These are phyloP conservation scores for Eilema caniola DNA, from an alignment of 2,888 invertebrate genomes.

Conservation along the genomic window DNA sequence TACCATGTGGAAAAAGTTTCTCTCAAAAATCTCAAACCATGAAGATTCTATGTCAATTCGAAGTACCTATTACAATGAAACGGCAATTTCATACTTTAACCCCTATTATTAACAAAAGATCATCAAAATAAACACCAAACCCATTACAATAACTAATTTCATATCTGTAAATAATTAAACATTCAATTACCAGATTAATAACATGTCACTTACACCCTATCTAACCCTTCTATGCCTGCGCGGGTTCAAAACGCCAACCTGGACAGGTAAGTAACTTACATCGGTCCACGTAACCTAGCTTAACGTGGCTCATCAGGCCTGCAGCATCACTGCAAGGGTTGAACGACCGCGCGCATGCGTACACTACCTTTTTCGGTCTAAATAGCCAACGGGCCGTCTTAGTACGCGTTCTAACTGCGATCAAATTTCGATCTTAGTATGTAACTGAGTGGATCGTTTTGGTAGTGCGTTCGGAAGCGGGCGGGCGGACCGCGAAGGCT, in stretches of 20 bases:
- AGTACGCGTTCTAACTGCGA: constrained; percentile 79
- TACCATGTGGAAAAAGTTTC: too few species aligned
- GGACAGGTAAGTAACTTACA: constrained; percentile 44
- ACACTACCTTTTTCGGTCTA: constrained; percentile 64
- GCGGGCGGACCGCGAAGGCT: constrained; percentile 39
- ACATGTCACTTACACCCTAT: constrained; percentile 15
- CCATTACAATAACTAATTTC: constrained; percentile 17
- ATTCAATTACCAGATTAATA: constrained; percentile 30
- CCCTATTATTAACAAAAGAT: not conserved
- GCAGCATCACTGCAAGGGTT: constrained; percentile 79
- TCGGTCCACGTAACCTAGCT: constrained; percentile 52
- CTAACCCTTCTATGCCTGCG: constrained; percentile 10
- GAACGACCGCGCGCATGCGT: constrained; percentile 80
- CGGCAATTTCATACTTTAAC: too few species aligned
- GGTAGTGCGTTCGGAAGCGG: constrained; percentile 59
- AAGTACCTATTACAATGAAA: too few species aligned
- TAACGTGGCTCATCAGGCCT: constrained; percentile 64
- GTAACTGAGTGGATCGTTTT: constrained; percentile 79
- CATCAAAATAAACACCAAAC: not conserved
- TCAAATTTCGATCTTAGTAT: constrained; percentile 85
- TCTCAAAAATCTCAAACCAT: too few species aligned
- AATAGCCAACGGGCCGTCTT: constrained; percentile 79
- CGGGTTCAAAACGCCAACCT: constrained; percentile 21
- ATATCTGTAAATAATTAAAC: constrained; percentile 24
- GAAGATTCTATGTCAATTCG: too few species aligned